Conservation (phyloP, 2,888 invertebrate genomes). For the Gastrophysa polygoni region DNA sequence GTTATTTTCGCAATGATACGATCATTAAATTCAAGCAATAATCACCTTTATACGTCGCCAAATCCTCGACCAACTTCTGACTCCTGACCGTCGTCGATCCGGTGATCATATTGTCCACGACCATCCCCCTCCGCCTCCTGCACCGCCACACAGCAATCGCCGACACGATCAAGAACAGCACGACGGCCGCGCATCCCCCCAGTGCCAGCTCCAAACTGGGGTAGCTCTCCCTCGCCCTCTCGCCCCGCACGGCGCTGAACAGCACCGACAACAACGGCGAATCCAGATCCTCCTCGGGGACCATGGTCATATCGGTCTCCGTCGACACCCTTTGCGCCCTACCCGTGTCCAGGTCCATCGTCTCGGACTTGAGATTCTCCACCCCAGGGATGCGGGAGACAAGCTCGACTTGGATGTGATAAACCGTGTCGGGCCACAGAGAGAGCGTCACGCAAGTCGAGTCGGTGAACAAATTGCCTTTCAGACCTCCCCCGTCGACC, state of each 20-base stretch:
- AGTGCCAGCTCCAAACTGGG: conserved; percentile 65
- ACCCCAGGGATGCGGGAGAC: conserved; percentile 67
- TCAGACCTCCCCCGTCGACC: conserved; percentile 80
- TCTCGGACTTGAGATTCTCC: conserved; percentile 68
- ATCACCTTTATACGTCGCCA: conserved; percentile 51
- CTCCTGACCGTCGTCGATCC: conserved; percentile 67
- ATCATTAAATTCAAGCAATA: not conserved
- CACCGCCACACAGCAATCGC: conserved; percentile 65
- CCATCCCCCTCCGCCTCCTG: conserved; percentile 63
- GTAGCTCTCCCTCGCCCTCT: conserved; percentile 62
- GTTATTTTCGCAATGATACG: too few relatives aligned
- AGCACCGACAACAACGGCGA: conserved; percentile 65
- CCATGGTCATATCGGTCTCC: conserved; percentile 65
- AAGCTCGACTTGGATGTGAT: conserved; percentile 78
- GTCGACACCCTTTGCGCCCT: conserved; percentile 69
- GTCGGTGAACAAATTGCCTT: conserved; percentile 82
- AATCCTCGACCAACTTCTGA: conserved; percentile 68
- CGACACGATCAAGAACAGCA: conserved; percentile 60
- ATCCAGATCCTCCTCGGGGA: conserved; percentile 59
- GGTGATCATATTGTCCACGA: conserved; percentile 63
- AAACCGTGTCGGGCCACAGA: conserved; percentile 80
- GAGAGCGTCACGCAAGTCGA: conserved; percentile 79
- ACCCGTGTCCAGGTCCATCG: conserved; percentile 70
- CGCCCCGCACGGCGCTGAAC: conserved; percentile 68
- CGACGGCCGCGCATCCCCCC: conserved; percentile 65